phyloP scores from a whole-genome alignment of 2,113 vertebrate species.

The Dendropsophus ebraccatus region DNA sequence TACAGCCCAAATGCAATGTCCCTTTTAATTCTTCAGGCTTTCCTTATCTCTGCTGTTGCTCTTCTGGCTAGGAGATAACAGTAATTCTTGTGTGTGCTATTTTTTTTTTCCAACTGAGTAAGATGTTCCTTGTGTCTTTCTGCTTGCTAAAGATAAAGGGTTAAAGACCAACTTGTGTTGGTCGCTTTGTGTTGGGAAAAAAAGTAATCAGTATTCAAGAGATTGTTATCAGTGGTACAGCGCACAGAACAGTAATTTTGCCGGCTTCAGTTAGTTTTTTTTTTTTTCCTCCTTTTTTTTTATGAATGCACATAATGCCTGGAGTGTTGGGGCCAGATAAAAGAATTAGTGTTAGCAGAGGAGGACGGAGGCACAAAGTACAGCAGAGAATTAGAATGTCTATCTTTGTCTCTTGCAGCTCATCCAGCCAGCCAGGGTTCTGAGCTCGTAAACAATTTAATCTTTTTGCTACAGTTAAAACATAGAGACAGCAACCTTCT shows the following conservation, averaged over 20 bases:
- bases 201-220: conserved; percentile 94
- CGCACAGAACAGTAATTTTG: conserved; percentile 88
- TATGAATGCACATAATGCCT: conserved; percentile 93
- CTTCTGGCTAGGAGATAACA: conserved; percentile 97
- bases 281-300: conserved; percentile 68
- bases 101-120: conserved; percentile 80
- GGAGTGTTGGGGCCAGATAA: conserved; percentile 99
- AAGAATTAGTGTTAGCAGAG: conserved; percentile 96
- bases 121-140: conserved; percentile 93
- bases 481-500: conserved; percentile 79
- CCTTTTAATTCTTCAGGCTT: conserved; percentile 88
- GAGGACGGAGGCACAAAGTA: conserved; percentile 86
- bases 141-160: conserved; percentile 98
- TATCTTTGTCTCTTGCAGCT: conserved; percentile 96
- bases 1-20: conserved; percentile 88
- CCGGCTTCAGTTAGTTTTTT: conserved; percentile 74
- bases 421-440: conserved; percentile 90
- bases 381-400: conserved; percentile 96
- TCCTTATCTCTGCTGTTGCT: conserved; percentile 95
- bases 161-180: conserved; percentile 96
- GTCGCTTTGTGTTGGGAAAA: conserved; percentile 81
- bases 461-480: conserved; percentile 95
- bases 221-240: conserved; percentile 92
- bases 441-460: conserved; percentile 98
- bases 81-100: conserved; percentile 94